phyloP scores from a whole-genome alignment of 2,888 invertebrate species.

The Drosophila kambysellisi region DNA sequence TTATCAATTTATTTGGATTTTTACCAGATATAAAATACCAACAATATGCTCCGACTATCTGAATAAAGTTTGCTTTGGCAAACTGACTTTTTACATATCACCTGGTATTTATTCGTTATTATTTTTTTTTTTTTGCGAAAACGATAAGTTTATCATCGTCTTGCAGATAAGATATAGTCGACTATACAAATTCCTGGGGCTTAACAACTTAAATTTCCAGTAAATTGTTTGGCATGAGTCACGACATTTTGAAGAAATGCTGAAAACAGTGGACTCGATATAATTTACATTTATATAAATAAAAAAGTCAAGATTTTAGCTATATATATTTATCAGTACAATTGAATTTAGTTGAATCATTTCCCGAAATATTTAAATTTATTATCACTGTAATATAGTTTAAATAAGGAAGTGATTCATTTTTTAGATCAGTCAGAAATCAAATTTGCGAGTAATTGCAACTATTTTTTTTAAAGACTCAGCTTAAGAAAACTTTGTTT shows the following conservation, averaged over 20 bases:
- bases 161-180: slow-evolving; percentile 48
- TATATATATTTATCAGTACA: not conserved
- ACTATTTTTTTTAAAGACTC: not conserved
- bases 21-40: not conserved
- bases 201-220: slow-evolving; percentile 25
- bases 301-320: not conserved
- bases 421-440: not conserved
- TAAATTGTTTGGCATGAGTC: slow-evolving; percentile 43
- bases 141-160: slow-evolving; percentile 47
- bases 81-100: slow-evolving; percentile 16
- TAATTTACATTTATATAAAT: not conserved
- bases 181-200: slow-evolving; percentile 37
- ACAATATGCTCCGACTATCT: not conserved
- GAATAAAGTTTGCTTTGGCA: slow-evolving; percentile 3
- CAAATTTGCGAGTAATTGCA: not conserved
- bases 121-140: not conserved
- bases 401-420: not conserved
- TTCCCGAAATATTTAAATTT: not conserved
- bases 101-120: not conserved
- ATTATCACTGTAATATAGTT: not conserved
- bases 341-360: not conserved
- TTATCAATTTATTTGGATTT: slow-evolving; percentile 17
- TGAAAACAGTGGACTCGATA: not conserved
- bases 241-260: slow-evolving; percentile 27
- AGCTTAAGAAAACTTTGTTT: not conserved